Base-by-base conservation (phyloP, 2,888 invertebrate species). In the Microplitis deprimator region DNA sequence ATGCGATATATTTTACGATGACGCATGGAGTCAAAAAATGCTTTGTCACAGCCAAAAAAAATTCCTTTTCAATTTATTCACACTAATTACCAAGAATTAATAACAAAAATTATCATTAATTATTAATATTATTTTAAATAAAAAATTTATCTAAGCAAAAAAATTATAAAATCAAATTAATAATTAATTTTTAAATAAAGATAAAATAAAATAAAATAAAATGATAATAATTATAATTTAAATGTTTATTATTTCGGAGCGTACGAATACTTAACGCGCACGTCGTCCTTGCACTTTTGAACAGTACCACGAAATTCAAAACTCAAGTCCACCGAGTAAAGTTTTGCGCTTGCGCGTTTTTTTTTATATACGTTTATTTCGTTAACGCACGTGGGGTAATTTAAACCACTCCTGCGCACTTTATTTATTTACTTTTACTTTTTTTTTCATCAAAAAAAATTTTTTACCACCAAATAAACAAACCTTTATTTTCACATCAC, bases 311-410 rank as follows among this genome's bases (percentile, higher is more conserved):
- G 80, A 80, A 82, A 85, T 85, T 85, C 84, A 82, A 85, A 85
- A 85, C 84, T 81, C 81, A 80, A 50, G 50, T 50, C 50, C 50
- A 50, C 10, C 72, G 80, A 79, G 77, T 79, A 75, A 64, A 78
- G 68, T 77, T 75, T 75, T 79, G 85, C 85, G 85, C 85, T 78
- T 84, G 86, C 85, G 85, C 83, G 70, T 80, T 82, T 80, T 29
- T 20, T 79, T 69, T 76, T 73, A 13, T 8, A 10, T 65, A 65
- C 76, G 4, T 78, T 76, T 59, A 67, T 77, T 77, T 68, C 77
- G 77, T 78, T 68, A 80, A 76, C 80, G 79, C 79, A 79, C 79
- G 80, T 79, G 79, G 65, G 39, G 50, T 67, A 65, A 40, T 62
- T n/a, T 65, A 38, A 65, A 67, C 67, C 67, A 61, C 65, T 76